Percentiles rank a stretch among this genome's conserved stretches.
Conservation (phyloP, 2,797 vertebrate genomes). For the Eupleurogrammus muticus region DNA sequence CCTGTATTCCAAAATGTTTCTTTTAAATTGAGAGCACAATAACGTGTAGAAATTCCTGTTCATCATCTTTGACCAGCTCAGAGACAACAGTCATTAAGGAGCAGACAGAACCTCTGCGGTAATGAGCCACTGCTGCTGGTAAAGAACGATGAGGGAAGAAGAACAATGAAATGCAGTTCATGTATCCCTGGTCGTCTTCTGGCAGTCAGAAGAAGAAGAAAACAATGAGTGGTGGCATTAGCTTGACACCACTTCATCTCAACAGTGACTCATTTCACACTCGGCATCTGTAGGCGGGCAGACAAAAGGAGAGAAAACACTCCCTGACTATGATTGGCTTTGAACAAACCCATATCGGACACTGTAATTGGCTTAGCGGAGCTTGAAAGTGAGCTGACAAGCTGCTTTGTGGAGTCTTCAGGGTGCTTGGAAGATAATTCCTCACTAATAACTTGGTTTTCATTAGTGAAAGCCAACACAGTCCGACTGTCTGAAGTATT, state of each 20-base stretch:
- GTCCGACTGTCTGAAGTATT: constrained; percentile 29
- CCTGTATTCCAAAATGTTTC: background rate
- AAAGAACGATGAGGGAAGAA: constrained; percentile 22
- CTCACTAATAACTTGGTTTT: constrained; percentile 56
- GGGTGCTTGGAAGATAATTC: constrained; percentile 59
- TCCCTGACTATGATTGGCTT: constrained; percentile 68
- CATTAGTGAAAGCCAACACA: constrained; percentile 36
- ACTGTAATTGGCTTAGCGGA: constrained; percentile 68
- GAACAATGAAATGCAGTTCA: constrained; percentile 34
- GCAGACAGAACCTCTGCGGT: background rate
- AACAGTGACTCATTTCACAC: constrained; percentile 47
- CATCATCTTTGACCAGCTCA: constrained; percentile 12
- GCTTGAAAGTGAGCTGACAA: constrained; percentile 66
- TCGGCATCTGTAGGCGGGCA: constrained; percentile 39
- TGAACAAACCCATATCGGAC: constrained; percentile 60
- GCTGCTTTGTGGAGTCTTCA: constrained; percentile 65
- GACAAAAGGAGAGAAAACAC: constrained; percentile 27
- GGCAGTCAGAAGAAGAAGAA: constrained; percentile 3
- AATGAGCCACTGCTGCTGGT: constrained; percentile 30
- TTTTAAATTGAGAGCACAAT: background rate
- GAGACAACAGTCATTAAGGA: constrained; percentile 2
- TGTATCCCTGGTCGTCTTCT: constrained; percentile 19
- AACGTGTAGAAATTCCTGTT: background rate
- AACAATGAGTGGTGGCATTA: constrained; percentile 17
- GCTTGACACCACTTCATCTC: constrained; percentile 27